phyloP scores from a whole-genome alignment of 2,113 vertebrate species.

The Accipiter virgatus region DNA sequence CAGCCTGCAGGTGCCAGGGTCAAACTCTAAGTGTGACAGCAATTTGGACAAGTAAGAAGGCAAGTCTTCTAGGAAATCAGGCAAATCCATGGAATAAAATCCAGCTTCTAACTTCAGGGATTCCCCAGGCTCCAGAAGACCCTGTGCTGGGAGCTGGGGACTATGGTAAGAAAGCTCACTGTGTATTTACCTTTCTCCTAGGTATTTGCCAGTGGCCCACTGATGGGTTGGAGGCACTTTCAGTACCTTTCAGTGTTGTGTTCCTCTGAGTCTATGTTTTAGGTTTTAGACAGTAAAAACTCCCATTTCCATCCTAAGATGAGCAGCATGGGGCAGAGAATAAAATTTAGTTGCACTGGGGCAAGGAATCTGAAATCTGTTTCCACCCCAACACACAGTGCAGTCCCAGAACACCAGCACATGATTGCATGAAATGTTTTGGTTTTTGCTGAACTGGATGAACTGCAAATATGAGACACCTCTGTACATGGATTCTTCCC shows the following conservation, averaged over 20 bases:
- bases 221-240: neutral
- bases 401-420: neutral
- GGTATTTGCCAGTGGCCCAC: neutral
- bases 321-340: neutral
- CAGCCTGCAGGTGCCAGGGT: neutral
- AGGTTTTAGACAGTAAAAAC: neutral
- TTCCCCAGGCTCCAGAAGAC: neutral
- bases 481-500: neutral
- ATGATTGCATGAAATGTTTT: neutral
- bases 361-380: neutral
- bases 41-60: neutral
- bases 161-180: neutral
- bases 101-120: neutral
- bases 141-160: neutral
- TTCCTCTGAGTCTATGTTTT: neutral
- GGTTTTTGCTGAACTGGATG: neutral
- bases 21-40: neutral
- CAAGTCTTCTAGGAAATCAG: neutral
- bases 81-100: neutral
- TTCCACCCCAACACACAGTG: rapidly evolving
- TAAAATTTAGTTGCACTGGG: neutral
- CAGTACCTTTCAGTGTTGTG: neutral
- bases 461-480: neutral
- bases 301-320: neutral
- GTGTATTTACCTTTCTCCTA: neutral